Base-by-base conservation (phyloP, 2,797 vertebrate species). In the Varecia variegata region DNA sequence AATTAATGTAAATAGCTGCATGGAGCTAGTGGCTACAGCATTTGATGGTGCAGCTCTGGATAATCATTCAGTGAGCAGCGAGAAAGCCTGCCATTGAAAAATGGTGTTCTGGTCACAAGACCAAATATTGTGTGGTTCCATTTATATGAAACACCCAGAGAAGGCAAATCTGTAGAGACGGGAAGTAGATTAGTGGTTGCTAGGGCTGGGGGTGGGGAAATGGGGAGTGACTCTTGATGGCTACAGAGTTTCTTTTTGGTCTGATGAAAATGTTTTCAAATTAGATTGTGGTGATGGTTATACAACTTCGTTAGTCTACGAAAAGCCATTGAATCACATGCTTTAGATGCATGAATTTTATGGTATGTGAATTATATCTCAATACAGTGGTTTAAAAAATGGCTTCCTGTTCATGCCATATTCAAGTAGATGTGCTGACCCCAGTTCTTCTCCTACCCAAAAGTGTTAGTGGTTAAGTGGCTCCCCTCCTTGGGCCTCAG, bases 251-350 rank as follows among this genome's bases (percentile, higher is more conserved):
- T 47, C 47, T 83, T 79, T 94, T 79, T 52, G 43, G 50, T 89
- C 2, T 80, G 38, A 70, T 70, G 40, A 52, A 88, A 70, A 35
- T 79, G 58, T 86, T 82, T 88, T 77, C 56, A 77, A 93, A 88
- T 80, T 58, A 60, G 23, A n/a, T 56, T n/a, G 23, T 11, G 9
- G 25, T 47, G 17, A 23, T 56, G 14, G 32, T 73, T 47, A 20
- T 11, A 60, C 8, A 38, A 3, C 32, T 40, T 85, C 0, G 1
- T 84, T 73, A 88, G 54, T 90, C 43, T 35, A n/a, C 10, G 38
- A 43, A 60, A 93, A 90, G 30, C 11, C 43, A 54, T 2, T 77
- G 76, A 67, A 8, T 79, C 52, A 27, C 0, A 3, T 2, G 30
- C 74, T 56, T 80, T 35, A 74, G 67, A 14, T 83, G 52, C 5